These are phyloP conservation scores for Phacellophora camtschatica DNA, from an alignment of 30 jellyfish, hydroid and myxozoan species.

Conservation along the genomic window DNA sequence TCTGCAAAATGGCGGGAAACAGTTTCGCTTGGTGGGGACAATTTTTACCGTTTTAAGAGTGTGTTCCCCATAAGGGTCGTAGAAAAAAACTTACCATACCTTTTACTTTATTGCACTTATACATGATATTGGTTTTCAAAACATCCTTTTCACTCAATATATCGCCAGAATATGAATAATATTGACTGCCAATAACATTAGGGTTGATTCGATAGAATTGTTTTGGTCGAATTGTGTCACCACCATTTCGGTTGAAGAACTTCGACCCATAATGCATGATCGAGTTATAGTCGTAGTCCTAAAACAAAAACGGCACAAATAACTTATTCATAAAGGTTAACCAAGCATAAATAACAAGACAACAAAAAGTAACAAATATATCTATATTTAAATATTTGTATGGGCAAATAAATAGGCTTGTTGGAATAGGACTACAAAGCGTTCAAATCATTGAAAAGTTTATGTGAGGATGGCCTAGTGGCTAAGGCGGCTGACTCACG, in stretches of 20 bases:
- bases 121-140: conserved; percentile 84
- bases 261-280: conserved; percentile 96
- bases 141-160: conserved; percentile 80
- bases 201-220: conserved; percentile 57
- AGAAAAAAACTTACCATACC: too few species aligned
- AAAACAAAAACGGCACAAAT: not conserved
- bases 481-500: too few species aligned
- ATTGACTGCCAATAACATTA: conserved; percentile 70
- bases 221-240: conserved; percentile 79
- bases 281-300: conserved; percentile 89
- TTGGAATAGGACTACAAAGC: too few species aligned
- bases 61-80: too few species aligned
- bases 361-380: too few species aligned
- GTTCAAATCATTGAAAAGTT: too few species aligned
- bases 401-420: too few species aligned
- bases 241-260: conserved; percentile 88
- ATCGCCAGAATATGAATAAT: conserved; percentile 79
- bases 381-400: too few species aligned
- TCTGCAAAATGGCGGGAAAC: too few species aligned
- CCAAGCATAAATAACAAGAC: not conserved
- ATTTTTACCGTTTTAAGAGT: too few species aligned
- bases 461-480: too few species aligned
- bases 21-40: too few species aligned
- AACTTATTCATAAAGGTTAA: not conserved
- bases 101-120: conserved; percentile 70